Conservation (phyloP, 2,113 vertebrate genomes). For the Tragelaphus scriptus region DNA sequence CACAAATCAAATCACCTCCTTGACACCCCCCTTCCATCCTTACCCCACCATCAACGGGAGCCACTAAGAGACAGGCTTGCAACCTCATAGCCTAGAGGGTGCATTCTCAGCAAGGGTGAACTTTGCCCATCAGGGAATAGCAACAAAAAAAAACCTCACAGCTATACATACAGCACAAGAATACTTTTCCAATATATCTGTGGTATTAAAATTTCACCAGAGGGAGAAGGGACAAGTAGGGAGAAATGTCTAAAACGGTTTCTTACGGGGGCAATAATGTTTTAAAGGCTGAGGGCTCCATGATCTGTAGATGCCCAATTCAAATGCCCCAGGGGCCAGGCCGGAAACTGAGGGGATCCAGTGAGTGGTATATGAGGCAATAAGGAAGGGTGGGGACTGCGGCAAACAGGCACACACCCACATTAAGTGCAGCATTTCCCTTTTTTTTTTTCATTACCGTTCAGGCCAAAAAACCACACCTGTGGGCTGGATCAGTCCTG, state of each 20-base stretch:
- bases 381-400: not conserved
- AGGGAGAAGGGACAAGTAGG: not conserved
- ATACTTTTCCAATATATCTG: not conserved
- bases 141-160: not conserved
- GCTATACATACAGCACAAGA: rapidly evolving
- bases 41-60: rapidly evolving
- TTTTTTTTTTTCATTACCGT: no score
- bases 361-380: not conserved
- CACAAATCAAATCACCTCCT: not conserved
- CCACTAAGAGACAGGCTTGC: not conserved
- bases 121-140: not conserved
- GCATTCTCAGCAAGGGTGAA: not conserved
- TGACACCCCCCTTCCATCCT: not conserved
- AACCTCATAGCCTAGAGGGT: not conserved
- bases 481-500: not conserved
- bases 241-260: not conserved
- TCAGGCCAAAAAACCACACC: not conserved
- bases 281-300: not conserved
- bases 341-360: not conserved
- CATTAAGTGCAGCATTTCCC: not conserved
- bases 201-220: not conserved
- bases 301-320: not conserved
- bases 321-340: not conserved
- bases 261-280: not conserved
- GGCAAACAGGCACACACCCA: not conserved